Base-by-base conservation (phyloP, 1,140 invertebrate species). In the Muscidifurax raptorellus region DNA sequence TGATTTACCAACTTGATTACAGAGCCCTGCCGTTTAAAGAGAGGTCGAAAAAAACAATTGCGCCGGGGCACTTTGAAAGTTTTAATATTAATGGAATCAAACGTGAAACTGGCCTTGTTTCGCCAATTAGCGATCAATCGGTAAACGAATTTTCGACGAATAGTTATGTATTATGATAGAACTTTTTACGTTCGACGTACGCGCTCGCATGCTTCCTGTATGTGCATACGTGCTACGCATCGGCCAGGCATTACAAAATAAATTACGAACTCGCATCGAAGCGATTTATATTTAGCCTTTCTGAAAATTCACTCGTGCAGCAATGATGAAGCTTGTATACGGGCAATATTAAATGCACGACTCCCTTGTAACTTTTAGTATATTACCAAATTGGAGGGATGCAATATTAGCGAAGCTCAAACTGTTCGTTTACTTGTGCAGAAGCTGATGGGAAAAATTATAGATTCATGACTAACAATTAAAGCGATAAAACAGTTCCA, bases 1-100 rank as follows among this genome's bases (percentile, higher is more conserved):
- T 88, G 59, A 85, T 88, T 86, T 86, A 78, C 71, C 82, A 84
- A 86, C 80, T 86, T 85, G 72, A 87, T 86, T 86, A 87, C 40
- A 44, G 59, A 25, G 18, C 7, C 40, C 32, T 27, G 71, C 22
- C 77, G 18, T 80, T 75, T 76, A 80, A 84, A 84, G 52, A 79
- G 78, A 80, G 71, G 27, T 25, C 28, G 79, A 40, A 77, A 80
- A 77, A 84, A 85, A 85, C 84, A 82, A 81, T 85, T 12, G 79
- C 47, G 74, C 72, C 36, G 10, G 66, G 74, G 79, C 72, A 81
- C 79, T 82, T 80, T 82, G 0, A 40, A 85, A 85, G 72, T 85
- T 85, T 81, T 85, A 85, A 85, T 82, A 82, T 77, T 85, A 85
- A 85, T 82, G 40, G 44, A 85, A 85, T 85, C 59, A 85, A 69